Conservation (phyloP, 1,140 invertebrate genomes). For the Trigoniulus corallinus region DNA sequence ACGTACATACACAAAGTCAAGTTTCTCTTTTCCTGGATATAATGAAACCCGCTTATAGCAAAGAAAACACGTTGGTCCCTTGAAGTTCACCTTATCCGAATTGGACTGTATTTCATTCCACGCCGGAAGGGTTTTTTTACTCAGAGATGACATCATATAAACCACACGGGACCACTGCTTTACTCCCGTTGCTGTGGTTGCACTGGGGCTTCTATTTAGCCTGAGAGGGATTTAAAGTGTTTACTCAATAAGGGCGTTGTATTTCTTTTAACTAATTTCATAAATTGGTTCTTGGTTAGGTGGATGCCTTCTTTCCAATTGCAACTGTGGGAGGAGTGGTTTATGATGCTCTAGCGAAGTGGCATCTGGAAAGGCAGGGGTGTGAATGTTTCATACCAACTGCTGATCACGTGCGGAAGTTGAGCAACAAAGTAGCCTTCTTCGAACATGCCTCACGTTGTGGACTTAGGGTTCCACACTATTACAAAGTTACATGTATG, state of each 20-base stretch:
- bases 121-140: too few species aligned
- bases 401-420: neutral
- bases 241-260: neutral
- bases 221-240: neutral
- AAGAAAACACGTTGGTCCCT: too few species aligned
- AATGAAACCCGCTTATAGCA: too few species aligned
- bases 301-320: constrained; percentile 38
- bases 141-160: too few species aligned
- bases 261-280: neutral
- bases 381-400: constrained; percentile 54
- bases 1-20: too few species aligned
- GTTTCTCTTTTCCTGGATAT: too few species aligned
- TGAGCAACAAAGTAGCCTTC: neutral
- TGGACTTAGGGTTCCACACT: neutral
- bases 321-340: constrained; percentile 52
- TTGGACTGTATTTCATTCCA: too few species aligned
- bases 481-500: neutral
- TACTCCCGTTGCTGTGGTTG: too few species aligned
- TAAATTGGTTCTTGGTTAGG: neutral
- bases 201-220: neutral
- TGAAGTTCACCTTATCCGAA: too few species aligned
- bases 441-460: neutral
- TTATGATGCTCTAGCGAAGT: constrained; percentile 58
- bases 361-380: constrained; percentile 51
- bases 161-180: too few species aligned